Evolutionary conservation across 92 coral and sea anemone species (phyloP).

Genomic region (Pocillopora grandis): DNA sequence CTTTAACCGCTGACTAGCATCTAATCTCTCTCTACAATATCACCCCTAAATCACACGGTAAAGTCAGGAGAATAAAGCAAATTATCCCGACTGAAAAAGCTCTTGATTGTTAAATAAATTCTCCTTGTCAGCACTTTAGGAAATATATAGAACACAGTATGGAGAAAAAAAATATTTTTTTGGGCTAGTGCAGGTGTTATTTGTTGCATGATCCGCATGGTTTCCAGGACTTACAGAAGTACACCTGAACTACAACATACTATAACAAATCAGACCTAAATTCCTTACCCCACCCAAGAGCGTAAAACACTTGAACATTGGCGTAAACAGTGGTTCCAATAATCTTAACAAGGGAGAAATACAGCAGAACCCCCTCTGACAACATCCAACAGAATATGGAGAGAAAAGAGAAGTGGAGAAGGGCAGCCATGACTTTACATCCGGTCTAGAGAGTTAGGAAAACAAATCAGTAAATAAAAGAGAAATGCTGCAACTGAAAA

Average conservation of each 20-base stretch:
- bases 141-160: too few species aligned
- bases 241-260: neutral
- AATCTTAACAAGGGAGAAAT: slow-evolving; percentile 59
- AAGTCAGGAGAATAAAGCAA: too few species aligned
- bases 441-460: slow-evolving; percentile 34
- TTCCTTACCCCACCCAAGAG: slow-evolving; percentile 74
- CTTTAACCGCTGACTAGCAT: too few species aligned
- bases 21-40: too few species aligned
- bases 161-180: too few species aligned
- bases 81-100: too few species aligned
- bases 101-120: too few species aligned
- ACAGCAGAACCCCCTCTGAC: slow-evolving; percentile 64
- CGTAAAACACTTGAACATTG: slow-evolving; percentile 51
- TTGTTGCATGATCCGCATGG: too few species aligned
- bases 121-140: too few species aligned
- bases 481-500: neutral
- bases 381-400: slow-evolving; percentile 77
- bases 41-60: too few species aligned
- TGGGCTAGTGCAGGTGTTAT: too few species aligned
- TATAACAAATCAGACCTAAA: neutral
- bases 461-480: neutral
- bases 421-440: slow-evolving; percentile 58
- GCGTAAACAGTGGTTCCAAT: slow-evolving; percentile 39
- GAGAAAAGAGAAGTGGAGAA: slow-evolving; percentile 67
- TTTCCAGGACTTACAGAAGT: too few species aligned